Conservation (phyloP, 2,113 vertebrate species). For the Plotosus lineatus region DNA sequence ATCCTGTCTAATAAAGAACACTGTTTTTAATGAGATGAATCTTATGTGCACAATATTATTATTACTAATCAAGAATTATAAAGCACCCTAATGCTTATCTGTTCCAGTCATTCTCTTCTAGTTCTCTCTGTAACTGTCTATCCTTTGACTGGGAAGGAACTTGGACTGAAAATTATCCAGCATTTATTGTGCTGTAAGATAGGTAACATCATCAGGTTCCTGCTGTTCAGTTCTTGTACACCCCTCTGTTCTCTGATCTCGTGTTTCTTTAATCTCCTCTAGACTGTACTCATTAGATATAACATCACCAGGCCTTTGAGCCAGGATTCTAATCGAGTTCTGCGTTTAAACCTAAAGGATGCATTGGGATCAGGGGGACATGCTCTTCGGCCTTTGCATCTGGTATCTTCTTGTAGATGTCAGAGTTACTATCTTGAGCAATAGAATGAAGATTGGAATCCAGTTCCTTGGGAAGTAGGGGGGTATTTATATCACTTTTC, state of each 20-base stretch:
- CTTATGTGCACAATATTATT: neutral
- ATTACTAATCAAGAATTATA: neutral
- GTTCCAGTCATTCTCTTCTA: slow-evolving; percentile 39
- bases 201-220: slow-evolving; percentile 50
- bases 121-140: slow-evolving; percentile 43
- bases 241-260: slow-evolving; percentile 30
- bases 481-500: slow-evolving; percentile 15
- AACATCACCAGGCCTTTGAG: slow-evolving; percentile 1
- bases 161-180: slow-evolving; percentile 67
- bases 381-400: slow-evolving; percentile 45
- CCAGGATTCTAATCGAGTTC: slow-evolving; percentile 2
- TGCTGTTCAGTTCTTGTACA: slow-evolving; percentile 49
- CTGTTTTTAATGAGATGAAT: neutral
- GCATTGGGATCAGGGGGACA: neutral
- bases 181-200: slow-evolving; percentile 66
- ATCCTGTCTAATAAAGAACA: neutral
- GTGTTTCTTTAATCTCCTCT: slow-evolving; percentile 40
- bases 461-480: slow-evolving; percentile 37
- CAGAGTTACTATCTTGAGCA: slow-evolving; percentile 58
- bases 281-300: slow-evolving; percentile 26
- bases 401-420: slow-evolving; percentile 61
- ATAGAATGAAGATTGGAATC: slow-evolving; percentile 49
- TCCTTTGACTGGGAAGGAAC: slow-evolving; percentile 55
- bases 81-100: slow-evolving; percentile 6
- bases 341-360: slow-evolving; percentile 17